Evolutionary conservation across 2,888 invertebrate genomes (phyloP), one percentile per base, ranked within the genome.

Genomic region (Cartodere bifasciata): DNA sequence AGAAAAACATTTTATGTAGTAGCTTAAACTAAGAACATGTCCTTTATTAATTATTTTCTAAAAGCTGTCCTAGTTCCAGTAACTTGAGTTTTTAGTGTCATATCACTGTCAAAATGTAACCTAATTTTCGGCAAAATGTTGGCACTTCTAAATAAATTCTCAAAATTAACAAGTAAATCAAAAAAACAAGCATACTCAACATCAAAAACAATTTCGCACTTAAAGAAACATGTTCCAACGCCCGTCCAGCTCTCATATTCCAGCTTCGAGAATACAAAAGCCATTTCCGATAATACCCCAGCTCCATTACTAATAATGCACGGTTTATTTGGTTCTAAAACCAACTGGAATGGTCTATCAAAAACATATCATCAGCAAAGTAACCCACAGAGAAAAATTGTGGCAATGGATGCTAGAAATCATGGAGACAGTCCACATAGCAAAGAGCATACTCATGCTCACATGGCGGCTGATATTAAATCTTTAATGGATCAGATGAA

Each of bases 341-440:
- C 65, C 34, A 90, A 91, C 51, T 94, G 92, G 88, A 73, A 78
- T 43, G 68, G 74, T 13, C 56, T 88, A 10, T 75, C 79, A 1
- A 85, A 80, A 54, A 45, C 37, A 5, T 50, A 45, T 29, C 43
- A 45, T 36, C 68, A 70, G 36, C 67, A 66, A 31, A 77, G 76
- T 2, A 67, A 71, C 10, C 49, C 71, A 74, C 39, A 66, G 69
- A 54, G 83, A 68, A 62, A 75, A 72, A 64, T 90, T 1, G 69
- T 85, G 37, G 68, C 80, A 4, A 68, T 92, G 16, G 95, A 97
- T 62, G 81, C 85, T 4, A 68, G 95, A 52, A 95, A 95, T 62
- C 95, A 97, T 60, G 95, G 95, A 0, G 87, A 90, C 39, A 92
- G 92, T 51, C 80, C 84, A 1, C 91, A 91, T 53, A 64, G 74